These are phyloP conservation scores for Muntiacus reevesi DNA, from an alignment of 2,113 vertebrate genomes.

Conservation along the genomic window DNA sequence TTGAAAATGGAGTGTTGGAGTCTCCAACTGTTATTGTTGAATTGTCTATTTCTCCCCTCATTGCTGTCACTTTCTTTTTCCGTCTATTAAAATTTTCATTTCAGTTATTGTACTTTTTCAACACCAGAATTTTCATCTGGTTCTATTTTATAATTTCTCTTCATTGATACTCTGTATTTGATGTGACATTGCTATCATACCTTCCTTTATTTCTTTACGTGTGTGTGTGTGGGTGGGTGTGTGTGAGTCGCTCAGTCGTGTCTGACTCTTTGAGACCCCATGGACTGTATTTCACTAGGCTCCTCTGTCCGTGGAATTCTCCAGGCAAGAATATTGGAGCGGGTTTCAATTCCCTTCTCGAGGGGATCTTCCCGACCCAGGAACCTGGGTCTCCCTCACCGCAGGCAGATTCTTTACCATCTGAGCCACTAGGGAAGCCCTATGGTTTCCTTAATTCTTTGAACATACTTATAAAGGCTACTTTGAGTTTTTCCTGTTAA, in stretches of 20 bases:
- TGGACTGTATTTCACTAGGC: background rate
- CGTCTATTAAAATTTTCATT: background rate
- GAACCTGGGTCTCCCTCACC: background rate
- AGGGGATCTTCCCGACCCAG: background rate
- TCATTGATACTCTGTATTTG: background rate
- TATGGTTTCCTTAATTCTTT: background rate
- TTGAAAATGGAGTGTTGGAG: background rate
- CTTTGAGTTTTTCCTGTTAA: background rate
- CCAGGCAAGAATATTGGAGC: background rate
- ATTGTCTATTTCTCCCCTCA: background rate
- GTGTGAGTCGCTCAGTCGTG: fast-evolving
- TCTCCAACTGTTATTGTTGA: background rate
- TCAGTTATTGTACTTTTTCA: background rate
- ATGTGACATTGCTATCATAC: background rate
- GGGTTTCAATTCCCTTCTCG: background rate
- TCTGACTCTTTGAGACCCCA: background rate
- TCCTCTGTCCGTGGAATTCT: background rate
- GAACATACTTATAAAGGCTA: background rate
- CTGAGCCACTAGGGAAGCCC: background rate
- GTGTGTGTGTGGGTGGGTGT: background rate
- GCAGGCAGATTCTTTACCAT: background rate
- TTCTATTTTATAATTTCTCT: background rate
- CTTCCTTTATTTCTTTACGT: background rate
- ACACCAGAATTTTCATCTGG: background rate
- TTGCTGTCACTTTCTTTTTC: background rate